Evolutionary conservation across 2,888 invertebrate genomes (phyloP).

Genomic region (Tethea ocularis): DNA sequence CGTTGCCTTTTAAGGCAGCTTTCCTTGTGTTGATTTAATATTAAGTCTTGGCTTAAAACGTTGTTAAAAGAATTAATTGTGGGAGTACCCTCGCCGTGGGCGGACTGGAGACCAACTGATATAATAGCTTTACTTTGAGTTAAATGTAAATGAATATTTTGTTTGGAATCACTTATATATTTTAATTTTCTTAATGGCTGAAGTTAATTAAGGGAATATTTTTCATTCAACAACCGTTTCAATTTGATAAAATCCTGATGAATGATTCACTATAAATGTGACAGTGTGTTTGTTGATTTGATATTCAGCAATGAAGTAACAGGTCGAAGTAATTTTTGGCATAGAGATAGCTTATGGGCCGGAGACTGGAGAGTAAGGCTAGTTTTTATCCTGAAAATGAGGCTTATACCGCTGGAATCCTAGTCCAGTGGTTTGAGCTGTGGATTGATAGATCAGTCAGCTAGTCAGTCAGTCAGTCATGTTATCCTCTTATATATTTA

Average conservation of each 20-base stretch:
- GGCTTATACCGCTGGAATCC: no score
- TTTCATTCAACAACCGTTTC: background rate
- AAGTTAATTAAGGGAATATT: background rate
- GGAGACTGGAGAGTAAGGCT: no score
- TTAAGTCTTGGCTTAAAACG: conserved; percentile 16
- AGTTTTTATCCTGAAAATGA: no score
- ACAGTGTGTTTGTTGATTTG: no score
- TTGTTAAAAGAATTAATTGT: conserved; percentile 7
- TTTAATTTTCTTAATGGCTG: background rate
- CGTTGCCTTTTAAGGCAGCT: conserved; percentile 52
- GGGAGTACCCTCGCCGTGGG: conserved; percentile 3
- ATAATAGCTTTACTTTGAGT: background rate
- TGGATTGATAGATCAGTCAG: no score
- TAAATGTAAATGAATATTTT: background rate
- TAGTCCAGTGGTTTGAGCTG: no score
- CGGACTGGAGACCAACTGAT: background rate
- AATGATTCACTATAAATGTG: no score
- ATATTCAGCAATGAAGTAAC: no score
- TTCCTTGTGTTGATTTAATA: conserved; percentile 65
- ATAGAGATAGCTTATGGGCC: no score
- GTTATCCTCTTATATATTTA: no score
- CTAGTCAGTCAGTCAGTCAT: no score
- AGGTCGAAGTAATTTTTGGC: no score
- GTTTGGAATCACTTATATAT: background rate
- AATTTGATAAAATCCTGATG: background rate